Conservation (phyloP, 2,113 vertebrate genomes). For the Ginglymostoma cirratum region DNA sequence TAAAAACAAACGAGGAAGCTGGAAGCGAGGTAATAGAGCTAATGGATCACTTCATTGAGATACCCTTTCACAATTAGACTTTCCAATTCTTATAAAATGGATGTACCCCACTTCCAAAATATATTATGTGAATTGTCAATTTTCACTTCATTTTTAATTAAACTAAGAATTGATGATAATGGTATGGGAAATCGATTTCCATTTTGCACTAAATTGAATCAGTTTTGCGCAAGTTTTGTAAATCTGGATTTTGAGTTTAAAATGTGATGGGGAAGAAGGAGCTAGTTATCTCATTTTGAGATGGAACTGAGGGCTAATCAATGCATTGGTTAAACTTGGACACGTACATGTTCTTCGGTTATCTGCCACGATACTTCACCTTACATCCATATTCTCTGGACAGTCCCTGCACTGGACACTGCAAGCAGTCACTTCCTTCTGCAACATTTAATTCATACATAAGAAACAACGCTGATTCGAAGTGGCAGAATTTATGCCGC, state of each 20-base stretch:
- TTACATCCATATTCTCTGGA: neutral
- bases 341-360: neutral
- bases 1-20: slow-evolving; percentile 18
- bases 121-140: neutral
- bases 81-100: neutral
- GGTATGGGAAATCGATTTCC: neutral
- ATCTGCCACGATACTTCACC: neutral
- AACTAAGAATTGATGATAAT: neutral
- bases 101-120: neutral
- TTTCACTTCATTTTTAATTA: neutral
- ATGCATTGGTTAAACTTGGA: neutral
- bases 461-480: slow-evolving; percentile 31
- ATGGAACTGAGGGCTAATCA: neutral
- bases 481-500: slow-evolving; percentile 34
- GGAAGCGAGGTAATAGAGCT: slow-evolving; percentile 30
- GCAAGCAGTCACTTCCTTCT: neutral
- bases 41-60: slow-evolving; percentile 32
- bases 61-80: slow-evolving; percentile 16
- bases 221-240: neutral
- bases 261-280: neutral
- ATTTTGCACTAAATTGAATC: neutral
- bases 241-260: neutral
- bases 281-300: neutral
- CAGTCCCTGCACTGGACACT: neutral
- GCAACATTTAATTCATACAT: slow-evolving; percentile 32